phyloP scores from a whole-genome alignment of 2,888 invertebrate species.

The Cepaea hortensis region DNA sequence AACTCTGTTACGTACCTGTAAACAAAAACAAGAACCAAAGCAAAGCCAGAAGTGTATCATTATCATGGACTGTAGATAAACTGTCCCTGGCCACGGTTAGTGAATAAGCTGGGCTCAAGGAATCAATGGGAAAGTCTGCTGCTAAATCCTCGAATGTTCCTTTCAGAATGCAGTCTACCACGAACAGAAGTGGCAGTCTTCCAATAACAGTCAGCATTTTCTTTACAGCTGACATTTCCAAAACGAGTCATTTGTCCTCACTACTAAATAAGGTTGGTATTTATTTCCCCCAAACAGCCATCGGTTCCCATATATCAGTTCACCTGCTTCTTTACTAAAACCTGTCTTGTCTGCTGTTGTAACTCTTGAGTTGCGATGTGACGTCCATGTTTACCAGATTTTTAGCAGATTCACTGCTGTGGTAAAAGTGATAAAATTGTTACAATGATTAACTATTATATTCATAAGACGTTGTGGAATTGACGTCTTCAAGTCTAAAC shows the following conservation, averaged over 20 bases:
- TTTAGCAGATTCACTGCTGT: neutral
- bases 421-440: no score
- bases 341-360: no score
- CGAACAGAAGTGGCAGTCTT: conserved; percentile 42
- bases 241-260: conserved; percentile 31
- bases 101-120: neutral
- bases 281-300: neutral
- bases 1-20: neutral
- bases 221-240: conserved; percentile 38
- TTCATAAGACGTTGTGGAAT: no score
- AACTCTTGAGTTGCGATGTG: neutral
- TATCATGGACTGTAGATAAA: neutral
- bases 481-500: no score
- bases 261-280: neutral
- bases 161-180: conserved; percentile 39
- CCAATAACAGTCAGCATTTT: conserved; percentile 35
- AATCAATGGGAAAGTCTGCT: conserved; percentile 3
- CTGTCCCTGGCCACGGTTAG: neutral
- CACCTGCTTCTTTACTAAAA: neutral
- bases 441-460: no score
- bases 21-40: conserved; percentile 7
- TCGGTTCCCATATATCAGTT: neutral
- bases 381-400: conserved; percentile 26
- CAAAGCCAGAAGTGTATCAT: neutral
- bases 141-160: conserved; percentile 28